phyloP scores from a whole-genome alignment of 2,113 vertebrate species.

The Melanostigma gelatinosum region DNA sequence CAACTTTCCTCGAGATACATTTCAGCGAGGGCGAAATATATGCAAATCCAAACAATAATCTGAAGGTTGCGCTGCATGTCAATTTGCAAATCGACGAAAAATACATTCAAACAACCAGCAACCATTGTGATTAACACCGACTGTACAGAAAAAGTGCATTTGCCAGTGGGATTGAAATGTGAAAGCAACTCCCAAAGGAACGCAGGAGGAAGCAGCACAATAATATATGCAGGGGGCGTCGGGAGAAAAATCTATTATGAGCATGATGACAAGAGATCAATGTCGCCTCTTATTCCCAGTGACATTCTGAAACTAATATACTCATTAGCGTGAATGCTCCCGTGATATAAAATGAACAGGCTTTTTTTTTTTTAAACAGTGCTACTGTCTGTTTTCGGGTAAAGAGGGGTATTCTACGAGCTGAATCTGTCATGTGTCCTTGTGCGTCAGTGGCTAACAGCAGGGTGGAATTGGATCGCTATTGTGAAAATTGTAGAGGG shows the following conservation, averaged over 20 bases:
- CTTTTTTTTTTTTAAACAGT: conserved; percentile 59
- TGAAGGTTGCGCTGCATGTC: conserved; percentile 38
- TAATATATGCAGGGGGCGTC: conserved; percentile 45
- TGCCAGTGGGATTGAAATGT: conserved; percentile 63
- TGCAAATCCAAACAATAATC: conserved; percentile 57
- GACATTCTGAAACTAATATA: conserved; percentile 75
- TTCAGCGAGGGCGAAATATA: conserved; percentile 27
- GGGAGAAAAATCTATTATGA: conserved; percentile 52
- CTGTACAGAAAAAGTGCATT: conserved; percentile 24
- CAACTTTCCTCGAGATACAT: conserved; percentile 30
- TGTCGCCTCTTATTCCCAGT: conserved; percentile 68
- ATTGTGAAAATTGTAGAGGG: conserved; percentile 35
- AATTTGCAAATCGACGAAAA: conserved; percentile 26
- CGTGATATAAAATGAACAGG: conserved; percentile 50
- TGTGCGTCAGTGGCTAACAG: conserved; percentile 28
- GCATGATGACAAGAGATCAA: conserved; percentile 73
- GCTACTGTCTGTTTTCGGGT: conserved; percentile 37
- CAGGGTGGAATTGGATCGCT: conserved; percentile 36
- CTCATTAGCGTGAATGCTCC: conserved; percentile 73
- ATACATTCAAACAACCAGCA: conserved; percentile 34
- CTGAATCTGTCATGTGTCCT: conserved; percentile 37
- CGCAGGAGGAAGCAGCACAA: conserved; percentile 11
- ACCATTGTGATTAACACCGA: conserved; percentile 51
- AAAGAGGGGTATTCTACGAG: conserved; percentile 36
- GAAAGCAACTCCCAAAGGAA: conserved; percentile 60